Conservation (phyloP, 2,888 invertebrate genomes). For the Scaptomyza cyrtandrae region DNA sequence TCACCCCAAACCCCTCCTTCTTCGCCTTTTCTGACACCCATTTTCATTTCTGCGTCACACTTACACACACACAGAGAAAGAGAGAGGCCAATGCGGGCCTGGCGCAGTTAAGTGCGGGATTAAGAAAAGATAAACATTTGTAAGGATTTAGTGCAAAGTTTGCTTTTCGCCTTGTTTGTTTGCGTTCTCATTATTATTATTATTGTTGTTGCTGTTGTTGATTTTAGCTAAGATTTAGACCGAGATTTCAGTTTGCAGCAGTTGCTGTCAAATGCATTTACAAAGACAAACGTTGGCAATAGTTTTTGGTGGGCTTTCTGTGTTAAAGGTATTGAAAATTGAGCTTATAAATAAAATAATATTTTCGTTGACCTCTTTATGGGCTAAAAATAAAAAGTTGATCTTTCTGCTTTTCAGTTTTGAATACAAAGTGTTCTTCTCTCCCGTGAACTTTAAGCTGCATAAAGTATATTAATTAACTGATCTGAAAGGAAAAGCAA, state of each 20-base stretch:
- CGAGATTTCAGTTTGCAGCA: constrained; percentile 28
- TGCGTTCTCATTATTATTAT: constrained; percentile 70
- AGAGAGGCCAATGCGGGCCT: constrained; percentile 70
- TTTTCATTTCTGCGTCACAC: constrained; percentile 24
- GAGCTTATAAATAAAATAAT: background rate
- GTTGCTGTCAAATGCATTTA: constrained; percentile 39
- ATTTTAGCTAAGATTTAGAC: constrained; percentile 25
- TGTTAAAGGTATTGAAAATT: background rate
- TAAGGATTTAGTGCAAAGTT: constrained; percentile 83
- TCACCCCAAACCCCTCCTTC: too few species aligned
- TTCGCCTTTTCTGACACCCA: background rate
- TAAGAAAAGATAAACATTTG: constrained; percentile 84
- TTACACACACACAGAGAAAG: background rate
- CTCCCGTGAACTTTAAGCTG: too few species aligned
- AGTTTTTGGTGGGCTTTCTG: background rate
- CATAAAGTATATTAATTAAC: too few species aligned
- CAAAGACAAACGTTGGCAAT: constrained; percentile 1
- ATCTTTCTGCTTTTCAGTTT: too few species aligned
- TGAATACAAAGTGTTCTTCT: too few species aligned
- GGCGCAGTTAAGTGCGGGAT: constrained; percentile 81
- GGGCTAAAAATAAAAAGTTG: background rate
- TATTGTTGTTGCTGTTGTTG: constrained; percentile 22
- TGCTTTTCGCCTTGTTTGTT: constrained; percentile 72
- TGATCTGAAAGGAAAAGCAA: too few species aligned
- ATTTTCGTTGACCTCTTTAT: background rate